These are phyloP conservation scores for Philonicus albiceps DNA, from an alignment of 2,888 invertebrate genomes.

Conservation along the genomic window DNA sequence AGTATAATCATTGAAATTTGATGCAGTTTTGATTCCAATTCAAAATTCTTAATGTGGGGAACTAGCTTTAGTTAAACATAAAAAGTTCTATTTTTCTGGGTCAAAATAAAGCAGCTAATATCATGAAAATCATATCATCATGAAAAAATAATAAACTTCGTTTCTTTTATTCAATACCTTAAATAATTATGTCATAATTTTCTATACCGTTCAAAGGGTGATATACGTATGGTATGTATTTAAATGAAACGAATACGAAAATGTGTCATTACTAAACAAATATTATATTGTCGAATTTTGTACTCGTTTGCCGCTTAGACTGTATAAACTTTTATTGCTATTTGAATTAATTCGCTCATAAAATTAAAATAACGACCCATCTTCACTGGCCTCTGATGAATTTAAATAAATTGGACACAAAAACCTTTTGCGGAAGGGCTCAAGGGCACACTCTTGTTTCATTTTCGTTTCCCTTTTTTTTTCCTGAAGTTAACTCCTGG, in stretches of 20 bases:
- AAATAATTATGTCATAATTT: no score
- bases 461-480: neutral
- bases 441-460: neutral
- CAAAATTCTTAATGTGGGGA: no score
- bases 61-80: no score
- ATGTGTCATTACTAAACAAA: neutral
- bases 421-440: constrained; percentile 5
- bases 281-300: neutral
- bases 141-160: no score
- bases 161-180: no score
- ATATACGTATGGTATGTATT: no score
- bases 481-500: neutral
- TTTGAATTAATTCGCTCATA: neutral
- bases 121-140: no score
- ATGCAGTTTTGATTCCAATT: no score
- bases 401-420: constrained; percentile 23
- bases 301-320: neutral
- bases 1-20: no score
- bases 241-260: neutral
- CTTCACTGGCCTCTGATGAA: neutral
- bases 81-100: no score
- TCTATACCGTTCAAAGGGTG: no score
- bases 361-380: neutral
- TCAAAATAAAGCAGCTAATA: no score
- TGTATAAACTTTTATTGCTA: neutral